Percentiles rank a stretch among this genome's conserved stretches.
phyloP scores from a whole-genome alignment of 2,797 vertebrate species.

The Carcharodon carcharias region DNA sequence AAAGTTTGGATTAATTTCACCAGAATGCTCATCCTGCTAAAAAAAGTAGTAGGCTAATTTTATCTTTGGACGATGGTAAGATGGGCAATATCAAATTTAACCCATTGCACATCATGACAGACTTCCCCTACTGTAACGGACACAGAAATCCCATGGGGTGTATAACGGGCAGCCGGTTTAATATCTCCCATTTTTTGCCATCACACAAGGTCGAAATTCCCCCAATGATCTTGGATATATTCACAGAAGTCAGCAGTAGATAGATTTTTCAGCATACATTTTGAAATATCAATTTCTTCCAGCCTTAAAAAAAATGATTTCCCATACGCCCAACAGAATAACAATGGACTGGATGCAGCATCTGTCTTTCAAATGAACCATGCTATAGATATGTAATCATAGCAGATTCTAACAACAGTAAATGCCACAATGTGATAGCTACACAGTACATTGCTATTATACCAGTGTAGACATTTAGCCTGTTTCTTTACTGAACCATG shows the following conservation, averaged over 20 bases:
- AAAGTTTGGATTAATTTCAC: background rate
- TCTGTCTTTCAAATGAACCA: background rate
- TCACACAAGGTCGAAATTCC: background rate
- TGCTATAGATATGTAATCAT: background rate
- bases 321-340: background rate
- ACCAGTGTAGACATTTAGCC: background rate
- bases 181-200: background rate
- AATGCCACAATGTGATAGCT: background rate
- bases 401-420: background rate
- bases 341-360: background rate
- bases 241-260: background rate
- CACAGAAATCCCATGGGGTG: background rate
- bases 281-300: slow-evolving; percentile 7
- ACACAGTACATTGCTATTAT: background rate
- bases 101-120: background rate
- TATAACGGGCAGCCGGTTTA: background rate
- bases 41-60: background rate
- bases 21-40: background rate
- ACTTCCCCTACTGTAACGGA: background rate
- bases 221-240: background rate
- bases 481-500: background rate
- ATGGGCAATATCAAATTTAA: background rate
- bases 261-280: background rate
- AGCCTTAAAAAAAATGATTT: background rate
- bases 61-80: background rate